These are phyloP conservation scores for Watsonalla cultraria DNA, from an alignment of 2,888 invertebrate genomes.

Conservation along the genomic window DNA sequence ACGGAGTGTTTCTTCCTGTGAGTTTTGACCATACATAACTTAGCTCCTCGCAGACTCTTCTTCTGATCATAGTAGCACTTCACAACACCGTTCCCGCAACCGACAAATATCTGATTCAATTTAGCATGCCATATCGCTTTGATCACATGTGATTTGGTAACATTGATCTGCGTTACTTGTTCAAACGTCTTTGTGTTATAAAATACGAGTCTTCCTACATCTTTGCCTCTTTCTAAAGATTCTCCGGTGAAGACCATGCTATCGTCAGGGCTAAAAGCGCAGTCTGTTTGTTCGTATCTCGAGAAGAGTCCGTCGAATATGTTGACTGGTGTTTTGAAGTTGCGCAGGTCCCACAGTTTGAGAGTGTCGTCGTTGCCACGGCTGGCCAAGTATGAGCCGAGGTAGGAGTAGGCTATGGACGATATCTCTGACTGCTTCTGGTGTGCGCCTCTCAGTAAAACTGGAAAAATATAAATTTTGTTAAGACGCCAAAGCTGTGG, in stretches of 20 bases:
- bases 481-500: too few species aligned
- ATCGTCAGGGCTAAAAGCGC: slow-evolving; percentile 95
- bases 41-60: slow-evolving; percentile 92
- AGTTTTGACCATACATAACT: slow-evolving; percentile 90
- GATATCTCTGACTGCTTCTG: slow-evolving; percentile 88
- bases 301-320: slow-evolving; percentile 86
- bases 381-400: slow-evolving; percentile 87
- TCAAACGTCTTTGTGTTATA: slow-evolving; percentile 88
- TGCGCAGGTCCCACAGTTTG: slow-evolving; percentile 95
- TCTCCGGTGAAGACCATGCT: slow-evolving; percentile 92
- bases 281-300: slow-evolving; percentile 90
- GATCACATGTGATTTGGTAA: slow-evolving; percentile 90
- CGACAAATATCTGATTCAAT: slow-evolving; percentile 96
- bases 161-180: slow-evolving; percentile 84
- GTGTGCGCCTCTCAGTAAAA: slow-evolving; percentile 89
- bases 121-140: slow-evolving; percentile 97
- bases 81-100: slow-evolving; percentile 93
- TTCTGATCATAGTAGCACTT: slow-evolving; percentile 95
- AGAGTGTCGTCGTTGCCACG: slow-evolving; percentile 95
- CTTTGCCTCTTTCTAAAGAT: slow-evolving; percentile 83
- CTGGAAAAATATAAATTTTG: slow-evolving; percentile 43
- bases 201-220: slow-evolving; percentile 86
- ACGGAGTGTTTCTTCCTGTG: slow-evolving; percentile 88
- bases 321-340: slow-evolving; percentile 87
- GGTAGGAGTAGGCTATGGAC: slow-evolving; percentile 92